Percentiles rank a stretch among this genome's conserved stretches.
Conservation (phyloP, 1,140 invertebrate genomes). For the Aphis craccivora region DNA sequence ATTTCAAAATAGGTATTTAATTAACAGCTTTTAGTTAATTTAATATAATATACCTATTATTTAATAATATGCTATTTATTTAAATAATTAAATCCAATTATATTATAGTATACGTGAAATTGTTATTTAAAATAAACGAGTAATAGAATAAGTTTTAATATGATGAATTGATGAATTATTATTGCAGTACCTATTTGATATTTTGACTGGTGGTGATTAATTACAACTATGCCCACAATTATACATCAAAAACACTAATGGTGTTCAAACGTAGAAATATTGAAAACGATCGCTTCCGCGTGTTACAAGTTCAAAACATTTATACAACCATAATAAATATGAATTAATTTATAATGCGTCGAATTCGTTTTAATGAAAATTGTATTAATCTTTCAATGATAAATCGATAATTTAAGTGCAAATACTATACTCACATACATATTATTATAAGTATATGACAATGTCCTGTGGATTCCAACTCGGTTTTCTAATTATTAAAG, state of each 20-base stretch:
- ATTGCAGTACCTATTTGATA: not conserved
- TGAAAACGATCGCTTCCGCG: not conserved
- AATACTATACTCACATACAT: not conserved
- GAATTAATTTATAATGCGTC: not conserved
- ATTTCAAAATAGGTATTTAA: not conserved
- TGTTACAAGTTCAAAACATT: not conserved
- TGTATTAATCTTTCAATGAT: not conserved
- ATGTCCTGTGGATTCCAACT: not conserved
- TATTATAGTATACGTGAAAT: not conserved
- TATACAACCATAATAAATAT: not conserved
- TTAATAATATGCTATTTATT: not conserved
- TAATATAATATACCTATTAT: not conserved
- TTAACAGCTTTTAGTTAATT: not conserved
- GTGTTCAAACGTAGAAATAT: not conserved
- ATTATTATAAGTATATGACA: too few relatives aligned
- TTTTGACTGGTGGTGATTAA: not conserved
- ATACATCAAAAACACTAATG: slow-evolving; percentile 31
- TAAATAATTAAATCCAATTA: not conserved
- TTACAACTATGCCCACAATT: not conserved
- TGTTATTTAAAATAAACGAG: not conserved
- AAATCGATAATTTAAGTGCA: not conserved
- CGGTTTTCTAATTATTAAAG: not conserved
- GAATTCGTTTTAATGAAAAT: not conserved
- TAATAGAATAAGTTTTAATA: not conserved
- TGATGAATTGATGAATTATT: not conserved